phyloP scores from a whole-genome alignment of 2,797 vertebrate genomes.

The Pelobates cultripes region DNA sequence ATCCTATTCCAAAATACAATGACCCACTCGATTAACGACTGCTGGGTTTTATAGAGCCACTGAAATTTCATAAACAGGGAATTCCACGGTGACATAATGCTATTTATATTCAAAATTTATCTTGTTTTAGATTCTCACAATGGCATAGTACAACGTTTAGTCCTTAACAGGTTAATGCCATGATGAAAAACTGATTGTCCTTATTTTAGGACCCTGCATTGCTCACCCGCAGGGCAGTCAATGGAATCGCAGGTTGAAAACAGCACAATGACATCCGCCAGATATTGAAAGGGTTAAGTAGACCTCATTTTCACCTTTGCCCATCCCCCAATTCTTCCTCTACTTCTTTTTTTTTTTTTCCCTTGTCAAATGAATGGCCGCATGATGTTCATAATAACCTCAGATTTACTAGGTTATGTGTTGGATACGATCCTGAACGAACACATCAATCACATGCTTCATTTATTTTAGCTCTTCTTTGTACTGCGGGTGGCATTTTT shows the following conservation, averaged over 20 bases:
- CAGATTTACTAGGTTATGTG: slow-evolving; percentile 55
- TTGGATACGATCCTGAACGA: slow-evolving; percentile 50
- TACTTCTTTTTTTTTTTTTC: background rate
- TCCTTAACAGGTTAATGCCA: too few relatives aligned
- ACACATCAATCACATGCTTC: slow-evolving; percentile 56
- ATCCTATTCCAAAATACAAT: too few relatives aligned
- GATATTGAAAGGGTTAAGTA: slow-evolving; percentile 33
- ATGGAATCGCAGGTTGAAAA: slow-evolving; percentile 2
- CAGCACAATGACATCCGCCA: slow-evolving; percentile 1
- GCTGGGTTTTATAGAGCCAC: too few relatives aligned
- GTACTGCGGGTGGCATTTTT: slow-evolving; percentile 48
- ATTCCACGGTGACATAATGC: too few relatives aligned
- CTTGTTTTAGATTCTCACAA: too few relatives aligned
- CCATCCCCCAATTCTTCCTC: slow-evolving; percentile 46
- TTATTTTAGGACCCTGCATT: background rate
- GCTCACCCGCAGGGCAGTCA: background rate
- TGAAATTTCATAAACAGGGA: too few relatives aligned
- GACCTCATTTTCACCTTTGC: slow-evolving; percentile 53
- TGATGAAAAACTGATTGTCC: too few relatives aligned
- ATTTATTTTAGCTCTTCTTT: slow-evolving; percentile 55
- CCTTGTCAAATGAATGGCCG: slow-evolving; percentile 43
- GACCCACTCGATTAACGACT: too few relatives aligned
- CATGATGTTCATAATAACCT: slow-evolving; percentile 54
- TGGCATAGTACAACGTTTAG: too few relatives aligned
- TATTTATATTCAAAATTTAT: too few relatives aligned